phyloP scores from a whole-genome alignment of 2,113 vertebrate genomes.

The Bos indicus region DNA sequence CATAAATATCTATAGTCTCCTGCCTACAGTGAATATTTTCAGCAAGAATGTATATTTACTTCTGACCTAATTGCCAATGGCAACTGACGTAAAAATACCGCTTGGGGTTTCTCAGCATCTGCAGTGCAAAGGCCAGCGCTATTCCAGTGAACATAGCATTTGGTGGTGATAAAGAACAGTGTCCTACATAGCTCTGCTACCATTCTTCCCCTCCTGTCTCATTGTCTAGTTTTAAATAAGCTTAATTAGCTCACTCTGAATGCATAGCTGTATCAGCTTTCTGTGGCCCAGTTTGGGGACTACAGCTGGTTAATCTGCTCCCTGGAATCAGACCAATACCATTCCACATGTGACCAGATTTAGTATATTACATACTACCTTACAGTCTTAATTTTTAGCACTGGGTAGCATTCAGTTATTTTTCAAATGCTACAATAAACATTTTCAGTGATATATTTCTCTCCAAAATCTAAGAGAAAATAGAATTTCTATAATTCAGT shows the following conservation, averaged over 20 bases:
- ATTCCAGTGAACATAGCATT: background rate
- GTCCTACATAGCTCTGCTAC: background rate
- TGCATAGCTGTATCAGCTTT: background rate
- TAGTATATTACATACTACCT: accelerated
- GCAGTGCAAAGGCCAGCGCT: background rate
- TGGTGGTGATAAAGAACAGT: background rate
- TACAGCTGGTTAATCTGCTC: conserved; percentile 45
- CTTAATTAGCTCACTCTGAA: conserved; percentile 20
- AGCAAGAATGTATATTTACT: conserved; percentile 19
- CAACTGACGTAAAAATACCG: background rate
- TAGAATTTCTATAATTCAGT: background rate
- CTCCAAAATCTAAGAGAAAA: conserved; percentile 18
- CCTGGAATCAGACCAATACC: conserved; percentile 11
- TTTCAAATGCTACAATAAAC: background rate
- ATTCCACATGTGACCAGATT: background rate
- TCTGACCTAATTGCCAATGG: background rate
- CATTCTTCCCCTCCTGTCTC: background rate
- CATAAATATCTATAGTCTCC: background rate
- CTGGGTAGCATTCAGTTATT: background rate
- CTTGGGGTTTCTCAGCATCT: background rate
- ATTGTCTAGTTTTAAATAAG: conserved; percentile 24
- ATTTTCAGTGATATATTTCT: background rate
- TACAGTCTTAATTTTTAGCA: background rate
- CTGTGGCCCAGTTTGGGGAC: background rate
- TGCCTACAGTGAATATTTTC: background rate